Evolutionary conservation across 2,888 invertebrate species (phyloP).

Genomic region (Cantharis nigra): DNA sequence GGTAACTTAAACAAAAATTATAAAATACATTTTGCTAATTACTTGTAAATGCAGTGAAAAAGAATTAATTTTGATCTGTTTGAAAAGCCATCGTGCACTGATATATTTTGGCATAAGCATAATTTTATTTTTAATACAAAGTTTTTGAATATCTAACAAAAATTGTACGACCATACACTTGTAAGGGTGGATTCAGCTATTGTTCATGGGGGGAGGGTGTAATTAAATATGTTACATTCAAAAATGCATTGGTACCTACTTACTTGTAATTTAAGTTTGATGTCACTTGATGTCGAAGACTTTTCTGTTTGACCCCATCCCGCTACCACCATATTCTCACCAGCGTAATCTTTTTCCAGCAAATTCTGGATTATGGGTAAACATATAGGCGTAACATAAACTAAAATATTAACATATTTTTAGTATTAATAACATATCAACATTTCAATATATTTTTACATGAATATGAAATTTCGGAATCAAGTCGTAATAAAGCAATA

Average conservation of each 20-base stretch:
- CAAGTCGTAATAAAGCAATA: constrained; percentile 71
- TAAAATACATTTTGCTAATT: too few species aligned
- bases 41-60: too few species aligned
- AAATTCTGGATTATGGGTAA: constrained; percentile 55
- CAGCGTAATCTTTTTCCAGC: constrained; percentile 51
- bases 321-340: constrained; percentile 59
- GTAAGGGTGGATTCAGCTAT: too few species aligned
- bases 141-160: too few species aligned
- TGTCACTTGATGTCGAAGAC: constrained; percentile 51
- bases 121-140: too few species aligned
- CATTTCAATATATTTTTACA: constrained; percentile 49
- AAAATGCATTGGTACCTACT: background rate
- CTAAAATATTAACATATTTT: constrained; percentile 42
- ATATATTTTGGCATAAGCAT: too few species aligned
- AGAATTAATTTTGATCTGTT: too few species aligned
- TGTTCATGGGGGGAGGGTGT: too few species aligned
- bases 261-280: constrained; percentile 59
- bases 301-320: constrained; percentile 70
- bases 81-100: too few species aligned
- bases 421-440: background rate
- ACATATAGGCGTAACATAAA: constrained; percentile 65
- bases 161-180: too few species aligned
- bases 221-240: too few species aligned
- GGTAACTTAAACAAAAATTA: constrained; percentile 52
- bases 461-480: constrained; percentile 59